phyloP scores from a whole-genome alignment of 2,113 vertebrate genomes.

The Loxodonta africana region DNA sequence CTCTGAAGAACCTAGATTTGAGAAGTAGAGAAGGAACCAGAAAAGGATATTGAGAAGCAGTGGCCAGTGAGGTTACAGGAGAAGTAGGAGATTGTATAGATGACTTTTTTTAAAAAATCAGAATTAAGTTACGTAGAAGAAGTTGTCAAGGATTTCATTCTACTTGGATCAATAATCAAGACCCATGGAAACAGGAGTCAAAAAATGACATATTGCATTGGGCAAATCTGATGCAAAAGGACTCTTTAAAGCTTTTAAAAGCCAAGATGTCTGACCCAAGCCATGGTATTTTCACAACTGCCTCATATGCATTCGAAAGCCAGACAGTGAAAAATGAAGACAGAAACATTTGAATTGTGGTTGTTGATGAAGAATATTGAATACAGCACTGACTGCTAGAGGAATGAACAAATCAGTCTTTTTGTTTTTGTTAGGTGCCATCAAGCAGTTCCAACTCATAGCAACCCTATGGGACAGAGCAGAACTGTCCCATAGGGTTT shows the following conservation, averaged over 20 bases:
- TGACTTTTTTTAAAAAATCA: not conserved
- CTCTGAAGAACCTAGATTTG: not conserved
- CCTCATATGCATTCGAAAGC: not conserved
- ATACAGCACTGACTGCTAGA: not conserved
- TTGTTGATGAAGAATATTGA: not conserved
- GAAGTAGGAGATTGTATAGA: not conserved
- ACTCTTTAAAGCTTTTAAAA: not conserved
- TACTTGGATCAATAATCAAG: not conserved
- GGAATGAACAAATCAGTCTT: not conserved
- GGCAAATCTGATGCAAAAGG: no score
- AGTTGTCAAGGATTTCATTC: not conserved
- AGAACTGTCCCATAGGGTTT: no score
- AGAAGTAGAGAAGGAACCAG: not conserved
- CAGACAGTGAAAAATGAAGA: not conserved
- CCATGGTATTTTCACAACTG: not conserved
- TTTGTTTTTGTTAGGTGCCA: no score
- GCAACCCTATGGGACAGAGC: no score
- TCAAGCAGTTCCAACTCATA: no score
- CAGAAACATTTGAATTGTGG: not conserved
- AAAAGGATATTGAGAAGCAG: not conserved
- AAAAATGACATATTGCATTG: not conserved
- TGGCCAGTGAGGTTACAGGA: not conserved
- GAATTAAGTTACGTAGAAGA: not conserved
- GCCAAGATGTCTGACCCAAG: not conserved
- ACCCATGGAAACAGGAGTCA: not conserved